Evolutionary conservation across 2,113 vertebrate species (phyloP).

Genomic region (Monopterus albus): DNA sequence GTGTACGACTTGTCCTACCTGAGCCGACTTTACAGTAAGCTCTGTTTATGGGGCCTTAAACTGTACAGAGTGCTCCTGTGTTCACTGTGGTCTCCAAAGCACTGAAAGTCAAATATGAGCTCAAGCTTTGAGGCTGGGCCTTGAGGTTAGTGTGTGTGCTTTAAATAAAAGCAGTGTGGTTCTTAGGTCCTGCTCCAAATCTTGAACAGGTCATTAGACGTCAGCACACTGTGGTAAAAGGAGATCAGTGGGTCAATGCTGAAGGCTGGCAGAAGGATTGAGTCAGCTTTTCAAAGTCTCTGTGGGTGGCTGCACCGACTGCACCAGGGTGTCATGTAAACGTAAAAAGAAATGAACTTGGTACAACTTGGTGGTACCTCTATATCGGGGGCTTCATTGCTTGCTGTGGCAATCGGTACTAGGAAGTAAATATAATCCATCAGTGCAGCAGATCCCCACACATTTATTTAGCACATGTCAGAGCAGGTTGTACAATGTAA

Average conservation of each 20-base stretch:
- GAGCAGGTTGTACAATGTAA: not conserved
- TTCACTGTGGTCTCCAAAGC: slow-evolving; percentile 36
- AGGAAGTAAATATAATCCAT: not conserved
- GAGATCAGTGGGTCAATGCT: slow-evolving; percentile 61
- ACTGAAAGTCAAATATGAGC: slow-evolving; percentile 41
- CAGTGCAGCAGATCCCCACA: not conserved
- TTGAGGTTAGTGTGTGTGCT: slow-evolving; percentile 16
- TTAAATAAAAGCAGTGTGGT: slow-evolving; percentile 33
- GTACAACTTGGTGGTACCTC: too few species aligned
- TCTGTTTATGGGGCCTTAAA: slow-evolving; percentile 14
- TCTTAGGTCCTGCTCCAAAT: slow-evolving; percentile 47
- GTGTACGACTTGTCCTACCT: not conserved
- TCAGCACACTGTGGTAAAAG: slow-evolving; percentile 39
- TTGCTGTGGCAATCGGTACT: not conserved
- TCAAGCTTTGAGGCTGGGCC: slow-evolving; percentile 3
- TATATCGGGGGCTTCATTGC: too few species aligned
- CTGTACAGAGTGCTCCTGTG: slow-evolving; percentile 1
- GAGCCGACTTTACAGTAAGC: not conserved
- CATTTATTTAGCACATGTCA: not conserved
- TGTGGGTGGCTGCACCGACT: slow-evolving; percentile 14
- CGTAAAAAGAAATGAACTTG: not conserved
- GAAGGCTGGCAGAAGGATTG: not conserved
- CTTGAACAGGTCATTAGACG: slow-evolving; percentile 58
- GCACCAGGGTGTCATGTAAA: not conserved
- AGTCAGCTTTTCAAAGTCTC: slow-evolving; percentile 6